Base-by-base conservation (phyloP, 2,797 vertebrate genomes). In the Cyclopterus lumpus region DNA sequence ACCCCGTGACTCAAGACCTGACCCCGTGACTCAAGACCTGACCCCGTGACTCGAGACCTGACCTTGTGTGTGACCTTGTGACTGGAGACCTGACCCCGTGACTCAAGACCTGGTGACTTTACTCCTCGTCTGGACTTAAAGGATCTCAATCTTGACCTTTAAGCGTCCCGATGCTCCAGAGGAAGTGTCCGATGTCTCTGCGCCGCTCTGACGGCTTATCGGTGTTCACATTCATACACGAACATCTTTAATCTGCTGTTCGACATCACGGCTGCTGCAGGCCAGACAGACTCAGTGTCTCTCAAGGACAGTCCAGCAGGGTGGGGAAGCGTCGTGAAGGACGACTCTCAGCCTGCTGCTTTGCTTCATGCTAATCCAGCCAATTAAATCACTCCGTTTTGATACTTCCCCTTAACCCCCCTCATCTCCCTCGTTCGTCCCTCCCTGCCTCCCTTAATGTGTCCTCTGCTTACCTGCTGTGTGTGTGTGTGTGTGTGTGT, bases 251-350 rank as follows among this genome's bases (percentile, higher is more conserved):
- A 60, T 59, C 58, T 63, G 67, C 26, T 16, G 36, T 22, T 4
- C 4, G 0, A 6, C 67, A 2, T 53, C 36, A 6, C 8, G 1
- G 20, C 10, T 26, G n/a, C 63, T 0, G 75, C 62, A 20, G 30
- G 28, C 49, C 57, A 3, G 14, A 11, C 5, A 16, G 30, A 20
- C 9, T 42, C 55, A 22, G 18, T 1, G 46, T 68, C 48, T 54
- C 63, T 65, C 59, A 65, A 87, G 79, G 82, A 77, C 76, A 51
- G 76, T 65, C 48, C 54, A 62, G 66, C 79, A 26, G 26, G 44
- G 24, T 0, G 55, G 8, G 20, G 11, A 3, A 1, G 48, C 1
- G 36, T 58, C 76, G 3, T 26, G 54, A 85, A 79, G 79, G 79
- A 51, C 66, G 5, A 2, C 51, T 48, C 46, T 22, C 49, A 0